Base-by-base conservation (phyloP, 2,888 invertebrate species). In the Dendrolimus pini region DNA sequence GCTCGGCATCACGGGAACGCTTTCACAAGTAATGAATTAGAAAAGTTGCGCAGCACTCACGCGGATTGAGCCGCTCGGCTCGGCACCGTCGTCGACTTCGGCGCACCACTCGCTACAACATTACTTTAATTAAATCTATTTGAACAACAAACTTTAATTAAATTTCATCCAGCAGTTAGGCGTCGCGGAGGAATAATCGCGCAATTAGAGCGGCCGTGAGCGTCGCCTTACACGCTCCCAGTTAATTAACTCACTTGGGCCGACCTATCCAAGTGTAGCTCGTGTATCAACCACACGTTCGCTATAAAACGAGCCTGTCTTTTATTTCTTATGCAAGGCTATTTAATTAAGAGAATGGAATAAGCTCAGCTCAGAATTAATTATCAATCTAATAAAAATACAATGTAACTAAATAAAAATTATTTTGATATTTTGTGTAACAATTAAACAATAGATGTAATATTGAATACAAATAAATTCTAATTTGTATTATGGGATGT, bases 121-220 rank as follows among this genome's bases (percentile, higher is more conserved):
- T 91, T 91, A 91, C 89, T 91, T 91, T 91, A 91, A 91, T 91
- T 91, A 91, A 91, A 91, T 91, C 91, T 91, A 91, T 91, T 91
- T 91, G 89, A 91, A 91, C 91, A 91, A 91, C 91, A 91, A 91
- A 91, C 86, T 91, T 91, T 91, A 91, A 91, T 91, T 91, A 91
- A 91, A 91, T 91, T 89, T 91, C 89, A 90, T 89, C 89, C 84
- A 88, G 88, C 89, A 90, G 91, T 91, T 90, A 89, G 88, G 91
- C 89, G 88, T 85, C 87, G 88, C 84, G 86, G 84, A 88, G 90
- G 89, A 88, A 89, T 89, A 90, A 89, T 89, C 89, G 89, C 80
- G 89, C 89, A 90, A 90, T 90, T 90, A 90, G 90, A 88, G 87
- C 87, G 87, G 81, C 89, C 88, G 88, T 87, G 85, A 87, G 88